phyloP scores from a whole-genome alignment of 1,140 invertebrate species.

The Pissodes strobi region DNA sequence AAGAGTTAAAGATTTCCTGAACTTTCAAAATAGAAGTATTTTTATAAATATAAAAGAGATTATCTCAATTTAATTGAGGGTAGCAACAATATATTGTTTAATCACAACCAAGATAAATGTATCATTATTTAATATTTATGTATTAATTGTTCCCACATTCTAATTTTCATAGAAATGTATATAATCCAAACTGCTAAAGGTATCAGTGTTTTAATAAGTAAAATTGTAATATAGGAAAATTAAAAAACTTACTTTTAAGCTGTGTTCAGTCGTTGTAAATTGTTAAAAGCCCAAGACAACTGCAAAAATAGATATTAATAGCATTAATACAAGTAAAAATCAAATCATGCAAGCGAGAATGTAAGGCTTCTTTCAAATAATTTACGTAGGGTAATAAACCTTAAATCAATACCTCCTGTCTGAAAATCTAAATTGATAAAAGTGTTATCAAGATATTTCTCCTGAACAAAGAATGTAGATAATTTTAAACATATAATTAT shows the following conservation, averaged over 20 bases:
- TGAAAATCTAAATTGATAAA: not conserved
- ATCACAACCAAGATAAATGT: too few relatives aligned
- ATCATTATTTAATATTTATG: too few relatives aligned
- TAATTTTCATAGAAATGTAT: too few relatives aligned
- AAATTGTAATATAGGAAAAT: not conserved
- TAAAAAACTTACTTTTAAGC: conserved; percentile 31
- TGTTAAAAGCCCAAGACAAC: conserved; percentile 17
- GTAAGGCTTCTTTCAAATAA: conserved; percentile 18
- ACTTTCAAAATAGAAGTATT: too few relatives aligned
- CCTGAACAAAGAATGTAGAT: not conserved
- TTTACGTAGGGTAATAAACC: conserved; percentile 17
- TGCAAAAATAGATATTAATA: conserved; percentile 34
- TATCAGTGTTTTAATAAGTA: not conserved
- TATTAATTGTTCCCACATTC: too few relatives aligned
- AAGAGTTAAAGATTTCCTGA: too few relatives aligned
- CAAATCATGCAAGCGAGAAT: conserved; percentile 3
- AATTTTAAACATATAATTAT: not conserved
- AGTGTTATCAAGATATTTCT: not conserved
- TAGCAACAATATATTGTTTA: too few relatives aligned
- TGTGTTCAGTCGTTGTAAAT: conserved; percentile 12
- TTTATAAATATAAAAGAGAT: too few relatives aligned
- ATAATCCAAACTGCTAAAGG: too few relatives aligned
- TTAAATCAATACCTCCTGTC: conserved; percentile 34
- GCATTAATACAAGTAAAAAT: conserved; percentile 20
- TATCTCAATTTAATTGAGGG: too few relatives aligned